Conservation (phyloP, 1,140 invertebrate genomes). For the Holotrichia oblita region DNA sequence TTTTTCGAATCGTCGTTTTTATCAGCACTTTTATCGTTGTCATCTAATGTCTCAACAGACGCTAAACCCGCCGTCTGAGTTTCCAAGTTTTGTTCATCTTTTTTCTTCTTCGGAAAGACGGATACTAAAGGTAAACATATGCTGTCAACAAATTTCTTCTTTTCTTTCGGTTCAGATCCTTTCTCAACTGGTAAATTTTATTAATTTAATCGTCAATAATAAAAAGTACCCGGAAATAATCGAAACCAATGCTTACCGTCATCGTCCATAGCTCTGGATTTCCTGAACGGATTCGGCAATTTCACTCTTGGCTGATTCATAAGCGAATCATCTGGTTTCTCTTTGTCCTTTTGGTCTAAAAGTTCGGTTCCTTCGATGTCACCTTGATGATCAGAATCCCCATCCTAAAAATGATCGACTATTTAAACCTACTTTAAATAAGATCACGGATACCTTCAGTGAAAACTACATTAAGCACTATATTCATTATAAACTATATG, state of each 20-base stretch:
- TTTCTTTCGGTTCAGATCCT: constrained; percentile 55
- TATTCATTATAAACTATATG: too few relatives aligned
- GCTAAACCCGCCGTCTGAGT: constrained; percentile 68
- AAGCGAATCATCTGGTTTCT: constrained; percentile 53
- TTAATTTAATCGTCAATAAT: too few relatives aligned
- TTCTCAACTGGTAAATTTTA: constrained; percentile 46
- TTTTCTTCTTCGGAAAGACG: constrained; percentile 64
- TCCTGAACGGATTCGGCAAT: constrained; percentile 61
- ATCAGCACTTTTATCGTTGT: constrained; percentile 66
- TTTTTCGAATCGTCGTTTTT: constrained; percentile 72
- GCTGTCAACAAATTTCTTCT: constrained; percentile 66
- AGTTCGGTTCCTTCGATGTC: constrained; percentile 56
- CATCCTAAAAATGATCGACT: constrained; percentile 15
- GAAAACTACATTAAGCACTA: too few relatives aligned
- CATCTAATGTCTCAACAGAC: constrained; percentile 80
- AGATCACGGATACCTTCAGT: too few relatives aligned
- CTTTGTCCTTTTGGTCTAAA: constrained; percentile 55
- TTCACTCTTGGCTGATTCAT: constrained; percentile 55
- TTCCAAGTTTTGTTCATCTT: constrained; percentile 53
- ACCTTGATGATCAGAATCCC: constrained; percentile 52
- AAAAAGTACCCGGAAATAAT: not conserved
- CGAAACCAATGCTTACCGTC: constrained; percentile 48
- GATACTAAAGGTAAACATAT: constrained; percentile 72
- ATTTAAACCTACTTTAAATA: not conserved
- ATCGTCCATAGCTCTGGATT: constrained; percentile 53